Conservation (phyloP, 2,113 vertebrate species). For the Barnardius zonarius region DNA sequence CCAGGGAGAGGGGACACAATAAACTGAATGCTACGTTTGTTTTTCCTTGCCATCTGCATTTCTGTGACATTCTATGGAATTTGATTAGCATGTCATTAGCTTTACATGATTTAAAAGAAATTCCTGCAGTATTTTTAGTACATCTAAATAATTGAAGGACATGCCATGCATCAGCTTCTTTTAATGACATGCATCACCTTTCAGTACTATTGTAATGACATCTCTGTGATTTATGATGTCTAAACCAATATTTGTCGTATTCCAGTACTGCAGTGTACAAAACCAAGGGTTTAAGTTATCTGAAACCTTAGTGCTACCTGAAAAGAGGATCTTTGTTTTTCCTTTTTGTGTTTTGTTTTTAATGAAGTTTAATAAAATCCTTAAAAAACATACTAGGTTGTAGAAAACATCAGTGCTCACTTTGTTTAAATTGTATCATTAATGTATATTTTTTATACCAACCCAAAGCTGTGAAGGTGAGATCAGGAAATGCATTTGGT, state of each 20-base stretch:
- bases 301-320: neutral
- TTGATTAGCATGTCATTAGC: constrained; percentile 32
- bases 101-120: constrained; percentile 36
- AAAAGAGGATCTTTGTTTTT: neutral
- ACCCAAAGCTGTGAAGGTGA: neutral
- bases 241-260: neutral
- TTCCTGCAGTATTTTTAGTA: neutral
- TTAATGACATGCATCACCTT: constrained; percentile 24
- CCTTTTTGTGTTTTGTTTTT: no score
- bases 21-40: neutral
- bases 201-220: constrained; percentile 23
- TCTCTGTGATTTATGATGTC: neutral
- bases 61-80: neutral
- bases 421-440: neutral
- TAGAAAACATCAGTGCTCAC: neutral
- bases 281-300: neutral
- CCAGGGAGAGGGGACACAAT: neutral
- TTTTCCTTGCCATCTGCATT: neutral
- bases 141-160: constrained; percentile 48
- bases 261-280: neutral
- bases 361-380: neutral
- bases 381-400: fast-evolving
- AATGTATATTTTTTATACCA: neutral
- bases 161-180: constrained; percentile 23
- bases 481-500: neutral